Evolutionary conservation across 2,888 invertebrate genomes (phyloP), one percentile per base, ranked within the genome.

Genomic region (Andrena praecox): DNA sequence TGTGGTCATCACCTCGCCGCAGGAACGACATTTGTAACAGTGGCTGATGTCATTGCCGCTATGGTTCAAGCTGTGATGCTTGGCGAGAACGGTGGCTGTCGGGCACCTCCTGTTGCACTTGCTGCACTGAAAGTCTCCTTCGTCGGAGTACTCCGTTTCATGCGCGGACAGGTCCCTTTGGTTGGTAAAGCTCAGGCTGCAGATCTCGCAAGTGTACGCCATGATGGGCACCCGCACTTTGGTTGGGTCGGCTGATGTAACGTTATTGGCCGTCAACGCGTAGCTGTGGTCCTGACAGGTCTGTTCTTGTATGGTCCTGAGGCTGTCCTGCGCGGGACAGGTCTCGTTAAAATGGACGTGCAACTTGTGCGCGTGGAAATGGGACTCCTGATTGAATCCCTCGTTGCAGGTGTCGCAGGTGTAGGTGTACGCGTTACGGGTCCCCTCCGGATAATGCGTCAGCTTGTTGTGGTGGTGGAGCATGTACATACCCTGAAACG

Each of bases 381-480:
- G 88, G 1, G 80, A 72, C 52, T 87, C 81, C n/a, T 84, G 82
- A n/a, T 78, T 80, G 56, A 91, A 91, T 0, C 89, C 87, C 29
- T 90, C 91, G 1, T 77, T 63, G 56, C 91, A 91, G 27, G 81
- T 24, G 0, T 75, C 35, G 54, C 91, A 91, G 0, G 12, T 70
- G 60, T 88, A 86, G 27, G 31, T 67, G 10, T 86, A 90, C 0
- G 76, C 77, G 1, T 74, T 35, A 2, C 59, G 59, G 6, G 73
- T 74, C 2, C 77, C 60, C 0, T 77, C 76, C 0, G 87, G 48
- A 54, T 82, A 86, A 54, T 91, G 91, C 2, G 33, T 68, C 8
- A 80, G 16, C 54, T 91, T 90, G 71, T 79, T 87, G 72, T 91
- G 91, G 67, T 82, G 77, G 71, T 90, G 85, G n/a, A 86, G 76